Base-by-base conservation (phyloP, 2,797 vertebrate genomes). In the Adrianichthys oophorus region DNA sequence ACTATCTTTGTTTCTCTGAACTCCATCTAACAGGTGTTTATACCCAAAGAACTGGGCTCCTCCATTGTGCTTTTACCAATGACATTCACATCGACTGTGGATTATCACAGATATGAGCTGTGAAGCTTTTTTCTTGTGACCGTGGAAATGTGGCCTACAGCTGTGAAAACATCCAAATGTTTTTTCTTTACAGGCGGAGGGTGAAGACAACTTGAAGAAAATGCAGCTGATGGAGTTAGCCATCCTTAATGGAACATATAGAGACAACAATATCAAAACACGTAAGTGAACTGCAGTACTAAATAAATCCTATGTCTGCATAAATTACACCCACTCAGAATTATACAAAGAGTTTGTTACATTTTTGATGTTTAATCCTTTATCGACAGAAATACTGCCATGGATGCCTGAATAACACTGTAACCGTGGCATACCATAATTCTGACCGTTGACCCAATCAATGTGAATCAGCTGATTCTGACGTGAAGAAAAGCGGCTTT, bases 201-300 rank as follows among this genome's bases (percentile, higher is more conserved):
- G 93, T 50, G 93, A 94, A 72, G 93, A 94, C 79, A 94, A 93
- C 74, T 89, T 94, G 82, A 94, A 94, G 89, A 94, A 94, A 86
- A 93, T 94, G 90, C 93, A 94, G 80, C 86, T 94, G 73, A 94
- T 94, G 93, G 93, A 94, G 75, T 81, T 94, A 5, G 93, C 93
- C 7, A 94, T 94, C 62, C 90, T 94, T 41, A 94, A 94, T 37
- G 93, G 93, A 72, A 94, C 93, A 15, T 94, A 94, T 82, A 91
- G 93, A 92, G 93, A 94, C 87, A 93, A 92, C 83, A 94, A 94
- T 75, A 32, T 93, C 79, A 94, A 93, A 90, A 69, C 92, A 62
- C 87, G 93, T 94, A 90, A 92, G 93, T 67, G 52, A 66, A 17
- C 78, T 19, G 19, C 56, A 16, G 41, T 7, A 10, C 32, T 37